A percentile compares a stretch with the other conserved stretches of the same genome.
phyloP scores from a whole-genome alignment of 2,888 invertebrate species.

The Mimachlamys varia region DNA sequence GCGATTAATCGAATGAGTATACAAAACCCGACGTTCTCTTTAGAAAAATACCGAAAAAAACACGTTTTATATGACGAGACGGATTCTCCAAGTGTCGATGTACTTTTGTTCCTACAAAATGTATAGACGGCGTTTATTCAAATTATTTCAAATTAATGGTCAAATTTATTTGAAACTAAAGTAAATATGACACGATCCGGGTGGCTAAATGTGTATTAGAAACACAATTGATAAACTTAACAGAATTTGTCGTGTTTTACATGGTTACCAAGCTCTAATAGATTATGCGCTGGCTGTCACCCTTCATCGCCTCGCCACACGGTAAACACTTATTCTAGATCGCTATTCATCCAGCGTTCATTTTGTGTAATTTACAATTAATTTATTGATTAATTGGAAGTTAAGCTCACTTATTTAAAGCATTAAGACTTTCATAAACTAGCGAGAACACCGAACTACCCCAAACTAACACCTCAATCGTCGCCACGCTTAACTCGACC shows the following conservation, averaged over 20 bases:
- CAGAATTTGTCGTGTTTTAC: slow-evolving; percentile 3
- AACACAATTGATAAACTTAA: background rate
- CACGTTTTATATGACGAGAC: background rate
- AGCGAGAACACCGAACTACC: background rate
- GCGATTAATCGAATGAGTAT: background rate
- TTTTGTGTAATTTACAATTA: slow-evolving; percentile 3
- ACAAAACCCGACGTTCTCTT: background rate
- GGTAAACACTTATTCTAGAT: background rate
- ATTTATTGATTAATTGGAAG: slow-evolving; percentile 9
- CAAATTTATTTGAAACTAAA: background rate
- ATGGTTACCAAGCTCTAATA: background rate
- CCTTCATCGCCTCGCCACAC: background rate
- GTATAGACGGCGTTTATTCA: background rate
- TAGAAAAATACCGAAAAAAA: background rate
- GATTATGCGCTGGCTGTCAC: background rate
- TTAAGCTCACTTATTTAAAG: background rate
- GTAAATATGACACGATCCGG: slow-evolving; percentile 23
- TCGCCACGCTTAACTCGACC: background rate
- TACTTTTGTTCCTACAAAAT: slow-evolving; percentile 20
- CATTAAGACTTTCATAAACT: slow-evolving; percentile 32
- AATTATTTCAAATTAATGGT: background rate
- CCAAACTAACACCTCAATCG: background rate
- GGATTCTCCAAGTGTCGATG: background rate
- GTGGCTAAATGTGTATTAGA: slow-evolving; percentile 16
- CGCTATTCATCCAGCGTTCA: background rate